Conservation (phyloP, 1,140 invertebrate genomes). For the Caligus rogercresseyi region DNA sequence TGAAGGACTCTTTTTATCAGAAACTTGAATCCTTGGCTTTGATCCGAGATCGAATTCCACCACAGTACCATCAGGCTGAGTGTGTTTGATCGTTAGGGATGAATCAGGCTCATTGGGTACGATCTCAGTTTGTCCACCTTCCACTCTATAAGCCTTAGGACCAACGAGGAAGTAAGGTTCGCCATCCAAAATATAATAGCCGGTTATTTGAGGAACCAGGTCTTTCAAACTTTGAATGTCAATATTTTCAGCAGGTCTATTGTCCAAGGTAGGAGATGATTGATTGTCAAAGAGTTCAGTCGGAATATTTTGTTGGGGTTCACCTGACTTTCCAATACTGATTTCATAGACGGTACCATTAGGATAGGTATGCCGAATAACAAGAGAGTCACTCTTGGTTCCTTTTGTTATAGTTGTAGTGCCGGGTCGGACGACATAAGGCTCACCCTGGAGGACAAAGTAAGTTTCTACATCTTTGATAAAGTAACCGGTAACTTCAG, state of each 20-base stretch:
- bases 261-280: no score
- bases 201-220: neutral
- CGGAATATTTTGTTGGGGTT: neutral
- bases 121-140: neutral
- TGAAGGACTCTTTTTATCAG: neutral
- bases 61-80: neutral
- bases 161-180: neutral
- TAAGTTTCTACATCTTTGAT: neutral
- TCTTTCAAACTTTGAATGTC: neutral
- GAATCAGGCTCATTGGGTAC: neutral
- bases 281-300: neutral
- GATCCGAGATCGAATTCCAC: neutral
- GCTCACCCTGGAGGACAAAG: neutral
- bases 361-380: neutral
- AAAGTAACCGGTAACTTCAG: neutral
- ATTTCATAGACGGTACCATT: neutral
- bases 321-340: neutral
- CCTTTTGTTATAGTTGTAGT: neutral
- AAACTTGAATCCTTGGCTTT: neutral
- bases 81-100: neutral
- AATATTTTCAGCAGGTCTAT: neutral
- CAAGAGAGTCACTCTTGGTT: neutral
- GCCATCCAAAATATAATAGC: neutral
- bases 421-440: neutral
- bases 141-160: neutral